phyloP scores from a whole-genome alignment of 2,888 invertebrate genomes.

The Drosophila rubida region DNA sequence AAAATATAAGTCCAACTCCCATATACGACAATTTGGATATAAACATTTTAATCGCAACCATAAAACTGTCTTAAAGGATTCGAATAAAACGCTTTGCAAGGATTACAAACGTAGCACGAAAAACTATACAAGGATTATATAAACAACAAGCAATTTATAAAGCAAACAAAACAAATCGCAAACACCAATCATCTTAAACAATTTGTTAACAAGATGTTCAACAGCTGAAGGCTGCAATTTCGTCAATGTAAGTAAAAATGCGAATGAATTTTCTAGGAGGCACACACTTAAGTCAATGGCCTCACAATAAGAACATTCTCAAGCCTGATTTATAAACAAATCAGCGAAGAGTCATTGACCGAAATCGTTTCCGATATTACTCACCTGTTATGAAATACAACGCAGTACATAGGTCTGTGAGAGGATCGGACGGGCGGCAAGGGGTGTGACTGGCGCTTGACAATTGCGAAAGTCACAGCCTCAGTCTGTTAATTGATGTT shows the following conservation, averaged over 20 bases:
- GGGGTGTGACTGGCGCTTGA: slow-evolving; percentile 30
- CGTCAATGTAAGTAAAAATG: slow-evolving; percentile 70
- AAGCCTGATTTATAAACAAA: slow-evolving; percentile 76
- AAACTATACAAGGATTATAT: slow-evolving; percentile 50
- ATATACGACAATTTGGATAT: slow-evolving; percentile 19
- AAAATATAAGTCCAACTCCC: slow-evolving; percentile 3
- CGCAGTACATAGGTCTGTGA: slow-evolving; percentile 29
- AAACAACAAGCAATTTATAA: background rate
- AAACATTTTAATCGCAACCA: slow-evolving; percentile 27
- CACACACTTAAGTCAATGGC: slow-evolving; percentile 66
- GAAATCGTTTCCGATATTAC: slow-evolving; percentile 79
- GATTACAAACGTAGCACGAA: slow-evolving; percentile 32
- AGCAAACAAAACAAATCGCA: slow-evolving; percentile 9
- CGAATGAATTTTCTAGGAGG: slow-evolving; percentile 50
- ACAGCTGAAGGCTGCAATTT: slow-evolving; percentile 61
- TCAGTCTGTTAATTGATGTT: slow-evolving; percentile 29
- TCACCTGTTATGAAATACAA: slow-evolving; percentile 78
- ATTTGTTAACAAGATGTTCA: slow-evolving; percentile 51
- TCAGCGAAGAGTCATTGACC: slow-evolving; percentile 77
- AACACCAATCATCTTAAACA: slow-evolving; percentile 18
- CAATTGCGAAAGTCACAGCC: slow-evolving; percentile 61
- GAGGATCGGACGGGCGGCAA: background rate
- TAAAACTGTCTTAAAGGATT: slow-evolving; percentile 64
- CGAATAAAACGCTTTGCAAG: slow-evolving; percentile 25
- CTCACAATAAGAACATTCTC: slow-evolving; percentile 70